These are phyloP conservation scores for Drosophila seclusa DNA, from an alignment of 2,888 invertebrate genomes.

Conservation along the genomic window DNA sequence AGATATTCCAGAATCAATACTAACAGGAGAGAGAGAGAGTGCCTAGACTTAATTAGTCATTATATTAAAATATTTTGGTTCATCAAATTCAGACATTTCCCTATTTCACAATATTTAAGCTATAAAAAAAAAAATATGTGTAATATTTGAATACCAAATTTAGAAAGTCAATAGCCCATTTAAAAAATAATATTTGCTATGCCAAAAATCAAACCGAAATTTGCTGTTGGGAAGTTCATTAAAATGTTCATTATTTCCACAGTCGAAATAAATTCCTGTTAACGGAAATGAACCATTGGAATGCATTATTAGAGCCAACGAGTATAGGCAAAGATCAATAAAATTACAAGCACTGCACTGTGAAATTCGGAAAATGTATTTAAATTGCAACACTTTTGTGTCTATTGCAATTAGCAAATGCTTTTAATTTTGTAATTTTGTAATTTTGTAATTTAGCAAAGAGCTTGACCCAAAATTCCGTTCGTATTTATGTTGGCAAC, in stretches of 20 bases:
- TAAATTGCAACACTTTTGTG: constrained; percentile 26
- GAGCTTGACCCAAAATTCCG: constrained; percentile 28
- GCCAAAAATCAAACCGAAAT: constrained; percentile 7
- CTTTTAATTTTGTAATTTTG: constrained; percentile 29
- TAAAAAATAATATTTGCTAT: neutral
- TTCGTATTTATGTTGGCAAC: constrained; percentile 53
- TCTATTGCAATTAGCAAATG: constrained; percentile 42
- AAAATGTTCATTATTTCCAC: constrained; percentile 27
- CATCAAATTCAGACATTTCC: neutral
- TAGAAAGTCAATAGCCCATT: neutral
- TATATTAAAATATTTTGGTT: neutral
- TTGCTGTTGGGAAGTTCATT: constrained; percentile 9
- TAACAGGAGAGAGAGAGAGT: neutral
- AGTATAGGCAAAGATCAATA: constrained; percentile 7
- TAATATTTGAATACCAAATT: neutral
- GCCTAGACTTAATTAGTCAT: neutral
- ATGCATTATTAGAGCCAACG: constrained; percentile 20
- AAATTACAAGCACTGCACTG: constrained; percentile 3
- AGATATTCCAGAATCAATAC: neutral
- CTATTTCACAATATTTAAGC: neutral
- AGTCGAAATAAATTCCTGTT: constrained; percentile 26
- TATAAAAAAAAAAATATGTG: neutral
- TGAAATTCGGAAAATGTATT: constrained; percentile 24
- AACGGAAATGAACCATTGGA: constrained; percentile 17
- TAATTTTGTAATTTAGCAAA: constrained; percentile 16